These are phyloP conservation scores for Gambusia yucatana DNA, from an alignment of 2,797 vertebrate species.

Conservation along the genomic window DNA sequence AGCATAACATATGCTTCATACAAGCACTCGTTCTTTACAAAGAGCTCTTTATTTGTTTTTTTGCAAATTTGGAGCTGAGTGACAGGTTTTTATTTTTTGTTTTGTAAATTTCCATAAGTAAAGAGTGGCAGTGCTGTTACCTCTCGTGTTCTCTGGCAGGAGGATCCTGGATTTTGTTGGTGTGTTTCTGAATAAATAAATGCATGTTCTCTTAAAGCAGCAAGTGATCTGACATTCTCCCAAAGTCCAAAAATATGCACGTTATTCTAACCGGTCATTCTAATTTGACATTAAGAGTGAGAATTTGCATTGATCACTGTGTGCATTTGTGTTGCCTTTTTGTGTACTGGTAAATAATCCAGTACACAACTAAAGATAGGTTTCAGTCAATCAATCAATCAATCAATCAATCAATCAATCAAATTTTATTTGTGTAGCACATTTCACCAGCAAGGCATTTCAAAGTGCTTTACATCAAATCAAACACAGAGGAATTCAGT, in stretches of 20 bases:
- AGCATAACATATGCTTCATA: background rate
- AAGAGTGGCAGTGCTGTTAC: background rate
- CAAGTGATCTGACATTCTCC: background rate
- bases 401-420: no score
- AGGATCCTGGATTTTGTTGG: background rate
- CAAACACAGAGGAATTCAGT: no score
- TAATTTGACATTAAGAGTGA: background rate
- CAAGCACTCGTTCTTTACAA: background rate
- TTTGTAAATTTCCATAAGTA: background rate
- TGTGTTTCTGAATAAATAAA: background rate
- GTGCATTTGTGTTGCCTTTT: background rate
- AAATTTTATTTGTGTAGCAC: no score
- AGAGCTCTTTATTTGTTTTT: background rate
- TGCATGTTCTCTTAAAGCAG: background rate
- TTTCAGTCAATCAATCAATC: background rate
- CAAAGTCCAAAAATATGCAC: background rate
- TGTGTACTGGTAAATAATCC: background rate
- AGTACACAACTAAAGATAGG: background rate
- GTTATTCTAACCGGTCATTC: background rate
- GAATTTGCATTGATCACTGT: background rate
- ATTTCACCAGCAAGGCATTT: no score
- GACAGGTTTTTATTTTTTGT: background rate
- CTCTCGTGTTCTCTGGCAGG: background rate
- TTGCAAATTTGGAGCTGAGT: background rate
- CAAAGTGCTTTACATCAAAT: no score